Conservation (phyloP, 2,888 invertebrate genomes). For the Rhodophaea formosa region DNA sequence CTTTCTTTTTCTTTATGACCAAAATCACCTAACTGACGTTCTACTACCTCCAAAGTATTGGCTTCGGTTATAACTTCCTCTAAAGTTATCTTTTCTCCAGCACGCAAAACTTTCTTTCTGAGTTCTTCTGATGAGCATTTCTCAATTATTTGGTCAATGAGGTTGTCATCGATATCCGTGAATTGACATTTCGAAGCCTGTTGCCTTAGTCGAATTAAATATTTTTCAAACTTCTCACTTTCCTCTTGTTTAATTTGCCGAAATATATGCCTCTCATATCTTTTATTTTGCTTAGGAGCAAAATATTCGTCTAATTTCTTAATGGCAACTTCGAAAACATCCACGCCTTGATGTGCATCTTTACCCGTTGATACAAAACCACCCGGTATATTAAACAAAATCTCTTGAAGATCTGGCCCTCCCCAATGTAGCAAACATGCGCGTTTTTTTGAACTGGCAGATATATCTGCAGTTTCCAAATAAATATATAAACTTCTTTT, state of each 20-base stretch:
- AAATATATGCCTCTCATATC: slow-evolving; percentile 16
- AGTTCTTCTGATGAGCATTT: neutral
- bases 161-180: neutral
- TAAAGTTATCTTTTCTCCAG: slow-evolving; percentile 26
- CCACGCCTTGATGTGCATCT: neutral
- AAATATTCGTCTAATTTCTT: slow-evolving; percentile 6
- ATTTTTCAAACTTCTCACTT: neutral
- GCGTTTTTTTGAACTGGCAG: neutral
- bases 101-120: slow-evolving; percentile 22
- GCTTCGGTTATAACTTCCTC: slow-evolving; percentile 29
- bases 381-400: neutral
- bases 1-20: slow-evolving; percentile 9
- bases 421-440: neutral
- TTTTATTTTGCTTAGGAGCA: slow-evolving; percentile 14
- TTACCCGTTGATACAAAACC: neutral
- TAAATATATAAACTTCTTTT: neutral
- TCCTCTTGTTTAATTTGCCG: slow-evolving; percentile 5
- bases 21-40: neutral
- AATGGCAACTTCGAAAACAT: neutral
- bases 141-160: neutral
- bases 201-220: neutral
- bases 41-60: slow-evolving; percentile 28
- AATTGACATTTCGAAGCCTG: neutral
- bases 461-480: neutral
- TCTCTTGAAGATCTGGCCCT: neutral